A percentile compares a stretch with the other conserved stretches of the same genome.
phyloP scores from a whole-genome alignment of 2,113 vertebrate genomes.

The Corapipo altera region DNA sequence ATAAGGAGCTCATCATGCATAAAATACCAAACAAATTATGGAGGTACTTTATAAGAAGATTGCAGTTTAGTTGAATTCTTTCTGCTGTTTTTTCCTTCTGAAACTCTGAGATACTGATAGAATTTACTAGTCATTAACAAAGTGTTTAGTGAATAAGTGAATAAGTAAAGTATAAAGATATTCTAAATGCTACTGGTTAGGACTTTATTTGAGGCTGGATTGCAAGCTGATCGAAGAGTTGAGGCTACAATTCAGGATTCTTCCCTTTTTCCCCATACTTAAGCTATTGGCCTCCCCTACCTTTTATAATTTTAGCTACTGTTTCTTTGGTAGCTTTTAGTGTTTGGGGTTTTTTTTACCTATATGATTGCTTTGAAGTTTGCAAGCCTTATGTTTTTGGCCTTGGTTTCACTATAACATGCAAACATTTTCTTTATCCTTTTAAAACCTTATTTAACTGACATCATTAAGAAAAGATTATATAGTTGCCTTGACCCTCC shows the following conservation, averaged over 20 bases:
- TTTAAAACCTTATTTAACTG: conserved; percentile 21
- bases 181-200: background rate
- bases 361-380: background rate
- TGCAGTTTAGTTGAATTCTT: background rate
- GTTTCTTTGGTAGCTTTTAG: background rate
- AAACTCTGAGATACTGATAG: background rate
- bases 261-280: background rate
- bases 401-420: background rate
- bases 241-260: background rate
- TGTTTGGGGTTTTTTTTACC: background rate
- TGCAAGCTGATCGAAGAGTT: background rate
- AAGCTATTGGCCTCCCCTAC: background rate
- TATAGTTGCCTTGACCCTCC: background rate
- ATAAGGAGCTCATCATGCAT: background rate
- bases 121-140: background rate
- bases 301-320: background rate
- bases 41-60: background rate
- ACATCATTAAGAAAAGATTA: background rate
- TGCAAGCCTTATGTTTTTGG: background rate
- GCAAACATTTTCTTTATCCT: background rate
- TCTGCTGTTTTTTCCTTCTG: background rate
- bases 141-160: background rate
- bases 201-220: background rate
- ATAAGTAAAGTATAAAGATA: background rate
- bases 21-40: background rate